A percentile compares a stretch with the other conserved stretches of the same genome.
Evolutionary conservation across 2,113 vertebrate genomes (phyloP).

Genomic region (Bungarus multicinctus): DNA sequence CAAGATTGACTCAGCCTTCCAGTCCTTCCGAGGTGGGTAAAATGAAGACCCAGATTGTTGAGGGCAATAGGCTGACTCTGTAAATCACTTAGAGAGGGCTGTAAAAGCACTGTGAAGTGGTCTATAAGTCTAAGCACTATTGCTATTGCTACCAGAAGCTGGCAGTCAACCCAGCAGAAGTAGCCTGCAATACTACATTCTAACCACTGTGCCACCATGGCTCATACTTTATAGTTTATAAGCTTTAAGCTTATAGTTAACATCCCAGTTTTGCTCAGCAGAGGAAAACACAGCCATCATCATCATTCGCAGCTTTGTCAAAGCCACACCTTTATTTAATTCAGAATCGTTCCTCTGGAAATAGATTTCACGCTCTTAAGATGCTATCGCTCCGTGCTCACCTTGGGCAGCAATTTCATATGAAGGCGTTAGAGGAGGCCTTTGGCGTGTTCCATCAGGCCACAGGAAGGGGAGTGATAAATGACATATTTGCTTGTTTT

Average conservation of each 20-base stretch:
- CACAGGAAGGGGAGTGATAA: constrained; percentile 33
- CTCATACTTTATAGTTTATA: too few relatives aligned
- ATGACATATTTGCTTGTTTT: constrained; percentile 40
- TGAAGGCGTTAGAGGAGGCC: constrained; percentile 21
- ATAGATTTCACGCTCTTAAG: constrained; percentile 43
- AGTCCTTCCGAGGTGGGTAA: too few relatives aligned
- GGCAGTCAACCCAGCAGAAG: too few relatives aligned
- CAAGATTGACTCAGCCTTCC: too few relatives aligned
- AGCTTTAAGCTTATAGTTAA: neutral
- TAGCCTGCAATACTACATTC: too few relatives aligned
- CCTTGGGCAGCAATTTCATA: constrained; percentile 32
- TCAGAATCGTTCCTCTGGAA: constrained; percentile 18
- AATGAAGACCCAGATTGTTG: too few relatives aligned
- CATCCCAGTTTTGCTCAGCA: neutral
- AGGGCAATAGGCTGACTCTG: too few relatives aligned
- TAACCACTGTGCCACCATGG: too few relatives aligned
- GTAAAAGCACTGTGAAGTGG: too few relatives aligned
- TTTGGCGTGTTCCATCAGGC: constrained; percentile 41
- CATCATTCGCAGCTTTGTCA: neutral
- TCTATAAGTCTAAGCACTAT: too few relatives aligned
- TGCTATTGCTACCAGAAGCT: too few relatives aligned
- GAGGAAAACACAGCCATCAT: constrained; percentile 51
- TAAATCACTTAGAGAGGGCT: too few relatives aligned
- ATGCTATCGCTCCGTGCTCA: constrained; percentile 34
- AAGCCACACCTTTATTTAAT: constrained; percentile 18